Evolutionary conservation across 2,888 invertebrate genomes (phyloP).

Genomic region (Podabrus alpinus): DNA sequence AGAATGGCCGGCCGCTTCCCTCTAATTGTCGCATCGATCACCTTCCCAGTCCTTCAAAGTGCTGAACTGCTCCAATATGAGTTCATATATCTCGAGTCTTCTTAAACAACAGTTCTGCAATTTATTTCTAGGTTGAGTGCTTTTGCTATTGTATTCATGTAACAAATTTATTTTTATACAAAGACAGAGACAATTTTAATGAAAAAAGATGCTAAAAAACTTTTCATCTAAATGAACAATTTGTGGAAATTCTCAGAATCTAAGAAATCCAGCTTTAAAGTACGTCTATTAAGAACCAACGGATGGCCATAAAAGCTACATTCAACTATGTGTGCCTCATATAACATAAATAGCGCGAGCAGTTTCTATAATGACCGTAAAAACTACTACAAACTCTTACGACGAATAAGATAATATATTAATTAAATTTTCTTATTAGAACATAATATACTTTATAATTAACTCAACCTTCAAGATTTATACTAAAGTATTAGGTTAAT

Average conservation of each 20-base stretch:
- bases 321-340: background rate
- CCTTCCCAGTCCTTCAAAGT: slow-evolving; percentile 34
- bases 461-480: no score
- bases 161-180: background rate
- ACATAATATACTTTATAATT: no score
- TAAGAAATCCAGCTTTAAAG: background rate
- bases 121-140: slow-evolving; percentile 26
- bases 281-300: slow-evolving; percentile 2
- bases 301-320: background rate
- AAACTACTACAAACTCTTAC: background rate
- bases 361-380: background rate
- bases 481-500: no score
- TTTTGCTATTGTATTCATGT: slow-evolving; percentile 18
- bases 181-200: background rate
- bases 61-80: slow-evolving; percentile 42
- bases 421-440: background rate
- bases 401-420: background rate
- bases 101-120: slow-evolving; percentile 30
- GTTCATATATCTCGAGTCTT: slow-evolving; percentile 43
- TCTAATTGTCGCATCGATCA: slow-evolving; percentile 51
- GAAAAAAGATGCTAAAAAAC: background rate
- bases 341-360: background rate
- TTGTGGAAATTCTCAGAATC: background rate
- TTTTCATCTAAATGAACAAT: slow-evolving; percentile 3
- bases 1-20: slow-evolving; percentile 44